Conservation (phyloP, 2,888 invertebrate species). For the Hylaea fasciaria region DNA sequence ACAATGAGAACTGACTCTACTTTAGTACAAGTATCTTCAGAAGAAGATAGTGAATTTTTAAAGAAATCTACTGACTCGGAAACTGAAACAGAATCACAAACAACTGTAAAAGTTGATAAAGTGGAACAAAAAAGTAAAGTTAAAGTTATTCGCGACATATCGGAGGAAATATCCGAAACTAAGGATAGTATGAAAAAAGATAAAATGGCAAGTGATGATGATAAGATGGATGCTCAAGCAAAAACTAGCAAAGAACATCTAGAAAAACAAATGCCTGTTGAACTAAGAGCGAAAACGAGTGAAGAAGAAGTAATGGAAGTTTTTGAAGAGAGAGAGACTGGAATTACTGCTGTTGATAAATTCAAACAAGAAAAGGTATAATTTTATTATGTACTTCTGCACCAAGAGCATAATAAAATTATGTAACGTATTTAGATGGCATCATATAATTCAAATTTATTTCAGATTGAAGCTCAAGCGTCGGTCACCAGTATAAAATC, state of each 20-base stretch:
- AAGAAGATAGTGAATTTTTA: constrained; percentile 81
- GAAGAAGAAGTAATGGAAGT: constrained; percentile 71
- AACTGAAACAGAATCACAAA: constrained; percentile 83
- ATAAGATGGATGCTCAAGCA: constrained; percentile 57
- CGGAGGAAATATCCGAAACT: constrained; percentile 52
- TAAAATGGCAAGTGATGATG: constrained; percentile 55
- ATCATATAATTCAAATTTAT: constrained; percentile 25
- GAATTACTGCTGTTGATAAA: constrained; percentile 62
- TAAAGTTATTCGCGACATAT: constrained; percentile 49
- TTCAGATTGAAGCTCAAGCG: constrained; percentile 70
- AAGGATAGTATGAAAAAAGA: constrained; percentile 54
- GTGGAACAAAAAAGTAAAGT: constrained; percentile 60
- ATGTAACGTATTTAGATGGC: no score
- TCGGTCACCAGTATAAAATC: constrained; percentile 72
- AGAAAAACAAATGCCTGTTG: constrained; percentile 66
- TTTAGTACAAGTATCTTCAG: constrained; percentile 81
- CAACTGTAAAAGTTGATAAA: constrained; percentile 75
- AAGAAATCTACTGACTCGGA: constrained; percentile 83
- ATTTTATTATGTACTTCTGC: neutral
- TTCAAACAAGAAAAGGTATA: constrained; percentile 64
- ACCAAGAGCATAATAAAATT: no score
- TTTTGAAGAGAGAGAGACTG: constrained; percentile 72
- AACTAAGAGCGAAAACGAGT: constrained; percentile 64
- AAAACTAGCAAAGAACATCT: constrained; percentile 54
- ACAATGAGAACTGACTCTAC: constrained; percentile 81